These are phyloP conservation scores for Mactromeris polynyma DNA, from an alignment of 2,888 invertebrate species.

Conservation along the genomic window DNA sequence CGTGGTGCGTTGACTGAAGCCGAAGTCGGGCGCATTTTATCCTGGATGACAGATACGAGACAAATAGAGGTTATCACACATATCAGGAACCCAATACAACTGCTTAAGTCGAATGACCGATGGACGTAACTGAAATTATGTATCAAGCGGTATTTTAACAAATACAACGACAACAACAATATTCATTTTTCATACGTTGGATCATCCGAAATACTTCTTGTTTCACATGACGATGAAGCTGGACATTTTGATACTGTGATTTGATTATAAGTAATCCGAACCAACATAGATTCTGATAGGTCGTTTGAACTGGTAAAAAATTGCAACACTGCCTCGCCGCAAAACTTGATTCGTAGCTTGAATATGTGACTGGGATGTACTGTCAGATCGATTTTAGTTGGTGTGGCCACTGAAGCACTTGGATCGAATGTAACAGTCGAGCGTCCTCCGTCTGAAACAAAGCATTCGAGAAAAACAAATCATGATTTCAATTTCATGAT, in stretches of 20 bases:
- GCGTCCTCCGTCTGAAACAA: constrained; percentile 20
- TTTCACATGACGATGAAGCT: not conserved
- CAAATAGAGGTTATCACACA: too few relatives aligned
- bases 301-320: not conserved
- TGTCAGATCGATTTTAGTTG: not conserved
- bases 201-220: not conserved
- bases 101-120: too few relatives aligned
- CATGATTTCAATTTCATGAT: not conserved
- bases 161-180: too few relatives aligned
- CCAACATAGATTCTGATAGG: not conserved
- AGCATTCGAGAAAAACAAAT: not conserved
- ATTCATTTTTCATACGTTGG: not conserved
- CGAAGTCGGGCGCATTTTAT: too few relatives aligned
- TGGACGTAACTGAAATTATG: too few relatives aligned
- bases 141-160: too few relatives aligned
- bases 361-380: constrained; percentile 8
- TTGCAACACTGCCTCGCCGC: constrained; percentile 47
- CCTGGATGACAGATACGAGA: too few relatives aligned
- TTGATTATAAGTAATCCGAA: constrained; percentile 12
- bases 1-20: too few relatives aligned
- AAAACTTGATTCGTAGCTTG: constrained; percentile 38
- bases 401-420: not conserved
- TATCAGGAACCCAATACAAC: too few relatives aligned
- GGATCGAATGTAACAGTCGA: not conserved
- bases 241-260: not conserved